phyloP scores from a whole-genome alignment of 2,888 invertebrate genomes.

The Cheilosia impressa region DNA sequence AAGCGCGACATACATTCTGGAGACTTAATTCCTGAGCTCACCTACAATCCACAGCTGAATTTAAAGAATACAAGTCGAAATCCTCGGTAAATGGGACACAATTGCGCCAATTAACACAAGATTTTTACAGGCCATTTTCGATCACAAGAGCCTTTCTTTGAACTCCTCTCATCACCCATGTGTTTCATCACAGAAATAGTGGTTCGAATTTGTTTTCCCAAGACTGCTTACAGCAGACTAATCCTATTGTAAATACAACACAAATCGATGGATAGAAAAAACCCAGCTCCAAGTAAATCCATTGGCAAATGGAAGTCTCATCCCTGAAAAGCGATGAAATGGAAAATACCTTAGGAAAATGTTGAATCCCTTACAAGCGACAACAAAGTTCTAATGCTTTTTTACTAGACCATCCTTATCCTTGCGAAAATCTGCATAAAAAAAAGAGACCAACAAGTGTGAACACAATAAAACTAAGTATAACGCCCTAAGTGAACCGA shows the following conservation, averaged over 20 bases:
- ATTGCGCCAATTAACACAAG: too few relatives aligned
- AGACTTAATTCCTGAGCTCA: too few relatives aligned
- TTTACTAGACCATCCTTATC: conserved; percentile 18
- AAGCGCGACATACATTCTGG: too few relatives aligned
- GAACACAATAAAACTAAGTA: conserved; percentile 27
- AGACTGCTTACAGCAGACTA: conserved; percentile 11
- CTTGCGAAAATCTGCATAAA: conserved; percentile 24
- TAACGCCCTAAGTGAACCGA: background rate
- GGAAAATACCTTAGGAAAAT: conserved; percentile 21
- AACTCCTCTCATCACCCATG: background rate
- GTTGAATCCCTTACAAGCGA: conserved; percentile 4
- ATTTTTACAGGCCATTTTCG: too few relatives aligned
- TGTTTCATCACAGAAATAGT: background rate
- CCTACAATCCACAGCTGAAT: too few relatives aligned
- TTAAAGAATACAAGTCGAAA: too few relatives aligned
- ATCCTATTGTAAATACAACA: conserved; percentile 28
- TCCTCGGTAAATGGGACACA: too few relatives aligned
- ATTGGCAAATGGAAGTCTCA: conserved; percentile 8
- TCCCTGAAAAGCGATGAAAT: background rate
- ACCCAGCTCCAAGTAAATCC: conserved; percentile 29
- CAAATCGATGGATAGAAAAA: conserved; percentile 25
- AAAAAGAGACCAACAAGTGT: background rate
- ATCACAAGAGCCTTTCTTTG: too few relatives aligned
- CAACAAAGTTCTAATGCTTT: conserved; percentile 11
- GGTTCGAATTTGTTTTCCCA: background rate